A percentile compares a stretch with the other conserved stretches of the same genome.
Conservation (phyloP, 2,888 invertebrate species). For the Hirtodrosophila duncani region DNA sequence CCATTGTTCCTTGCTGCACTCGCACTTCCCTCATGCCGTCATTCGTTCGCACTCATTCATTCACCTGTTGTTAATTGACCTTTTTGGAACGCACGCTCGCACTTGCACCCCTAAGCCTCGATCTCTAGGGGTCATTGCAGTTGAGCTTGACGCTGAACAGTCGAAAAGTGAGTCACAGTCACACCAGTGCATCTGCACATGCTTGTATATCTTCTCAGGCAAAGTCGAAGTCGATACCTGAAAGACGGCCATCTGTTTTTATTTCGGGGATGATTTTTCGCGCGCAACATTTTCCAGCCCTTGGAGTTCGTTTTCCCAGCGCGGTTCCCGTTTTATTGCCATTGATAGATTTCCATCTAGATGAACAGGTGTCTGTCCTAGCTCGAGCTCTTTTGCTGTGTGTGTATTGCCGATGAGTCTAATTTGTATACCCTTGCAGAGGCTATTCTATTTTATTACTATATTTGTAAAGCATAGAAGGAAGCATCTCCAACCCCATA, state of each 20-base stretch:
- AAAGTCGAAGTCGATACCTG: too few species aligned
- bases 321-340: slow-evolving; percentile 1
- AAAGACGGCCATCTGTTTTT: slow-evolving; percentile 25
- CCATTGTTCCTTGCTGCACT: too few species aligned
- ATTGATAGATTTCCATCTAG: not conserved
- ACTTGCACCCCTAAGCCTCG: too few species aligned
- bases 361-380: not conserved
- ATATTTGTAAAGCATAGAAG: too few species aligned
- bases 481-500: too few species aligned
- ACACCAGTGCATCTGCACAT: too few species aligned
- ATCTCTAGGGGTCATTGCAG: slow-evolving; percentile 28
- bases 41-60: slow-evolving; percentile 20
- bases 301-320: too few species aligned
- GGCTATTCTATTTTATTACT: too few species aligned
- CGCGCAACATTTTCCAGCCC: slow-evolving; percentile 13
- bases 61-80: slow-evolving; percentile 73
- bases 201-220: slow-evolving; percentile 2
- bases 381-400: too few species aligned
- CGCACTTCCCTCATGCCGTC: too few species aligned
- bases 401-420: too few species aligned
- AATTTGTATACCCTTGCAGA: too few species aligned
- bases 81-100: slow-evolving; percentile 42
- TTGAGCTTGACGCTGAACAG: slow-evolving; percentile 1
- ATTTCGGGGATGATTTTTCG: not conserved
- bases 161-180: slow-evolving; percentile 3